Evolutionary conservation across 2,113 vertebrate genomes (phyloP).

Genomic region (Plecturocebus donacophilus): DNA sequence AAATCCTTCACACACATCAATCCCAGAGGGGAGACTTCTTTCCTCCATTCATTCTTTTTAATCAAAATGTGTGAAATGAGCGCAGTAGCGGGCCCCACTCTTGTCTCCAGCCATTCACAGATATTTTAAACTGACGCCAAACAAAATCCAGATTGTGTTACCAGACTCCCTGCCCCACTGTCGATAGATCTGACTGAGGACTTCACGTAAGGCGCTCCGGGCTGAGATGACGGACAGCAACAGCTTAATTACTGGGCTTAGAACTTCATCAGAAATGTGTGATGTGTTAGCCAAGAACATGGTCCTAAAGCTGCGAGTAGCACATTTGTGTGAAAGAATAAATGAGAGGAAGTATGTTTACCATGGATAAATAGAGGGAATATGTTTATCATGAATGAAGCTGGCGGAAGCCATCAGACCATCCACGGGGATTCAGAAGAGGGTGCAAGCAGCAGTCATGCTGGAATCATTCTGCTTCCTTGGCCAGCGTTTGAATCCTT

Average conservation of each 20-base stretch:
- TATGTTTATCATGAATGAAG: fast-evolving
- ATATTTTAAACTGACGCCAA: not conserved
- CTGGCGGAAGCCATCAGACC: not conserved
- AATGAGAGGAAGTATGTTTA: fast-evolving
- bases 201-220: not conserved
- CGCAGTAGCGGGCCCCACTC: fast-evolving
- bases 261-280: not conserved
- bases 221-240: not conserved
- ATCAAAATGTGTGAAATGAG: not conserved
- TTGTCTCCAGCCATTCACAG: not conserved
- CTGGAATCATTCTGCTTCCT: not conserved
- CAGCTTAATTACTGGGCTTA: not conserved
- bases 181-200: not conserved
- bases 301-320: not conserved
- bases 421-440: fast-evolving
- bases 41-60: not conserved
- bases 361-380: fast-evolving
- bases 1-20: not conserved
- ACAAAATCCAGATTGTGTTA: not conserved
- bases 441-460: not conserved
- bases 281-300: fast-evolving
- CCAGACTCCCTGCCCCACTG: no score
- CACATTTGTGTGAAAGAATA: fast-evolving
- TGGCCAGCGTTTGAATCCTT: not conserved
- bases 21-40: not conserved